Percentiles rank a stretch among this genome's conserved stretches.
Conservation (phyloP, 2,113 vertebrate species). For the Mirza zaza region DNA sequence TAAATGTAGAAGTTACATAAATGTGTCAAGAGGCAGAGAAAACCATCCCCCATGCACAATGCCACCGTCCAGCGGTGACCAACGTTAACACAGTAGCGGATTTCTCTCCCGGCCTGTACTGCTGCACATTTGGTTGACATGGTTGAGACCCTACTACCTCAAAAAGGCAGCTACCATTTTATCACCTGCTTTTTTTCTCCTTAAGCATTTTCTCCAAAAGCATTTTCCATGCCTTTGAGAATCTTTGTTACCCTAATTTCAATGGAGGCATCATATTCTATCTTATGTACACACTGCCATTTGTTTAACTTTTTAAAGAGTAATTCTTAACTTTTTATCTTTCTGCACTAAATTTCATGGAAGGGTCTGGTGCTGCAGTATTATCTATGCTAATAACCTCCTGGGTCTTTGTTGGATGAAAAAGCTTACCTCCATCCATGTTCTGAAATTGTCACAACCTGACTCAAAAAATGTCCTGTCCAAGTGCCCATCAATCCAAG, state of each 20-base stretch:
- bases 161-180: neutral
- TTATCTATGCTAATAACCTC: neutral
- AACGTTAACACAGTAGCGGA: neutral
- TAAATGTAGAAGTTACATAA: neutral
- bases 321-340: neutral
- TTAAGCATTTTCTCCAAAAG: neutral
- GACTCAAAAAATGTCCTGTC: neutral
- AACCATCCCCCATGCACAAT: neutral
- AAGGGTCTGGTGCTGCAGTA: neutral
- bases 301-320: neutral
- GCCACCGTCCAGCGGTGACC: neutral
- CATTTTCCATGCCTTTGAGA: neutral
- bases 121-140: neutral
- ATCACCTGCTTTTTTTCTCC: neutral
- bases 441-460: neutral
- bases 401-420: neutral
- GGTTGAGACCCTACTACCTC: neutral
- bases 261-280: neutral
- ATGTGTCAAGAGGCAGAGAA: neutral
- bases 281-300: neutral
- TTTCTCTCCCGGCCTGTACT: neutral
- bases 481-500: too few relatives aligned
- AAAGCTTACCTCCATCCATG: neutral
- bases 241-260: neutral
- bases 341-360: conserved; percentile 6